Evolutionary conservation across 2,888 invertebrate species (phyloP), one percentile per base, ranked within the genome.

Genomic region (Sinhomidia bicolor): DNA sequence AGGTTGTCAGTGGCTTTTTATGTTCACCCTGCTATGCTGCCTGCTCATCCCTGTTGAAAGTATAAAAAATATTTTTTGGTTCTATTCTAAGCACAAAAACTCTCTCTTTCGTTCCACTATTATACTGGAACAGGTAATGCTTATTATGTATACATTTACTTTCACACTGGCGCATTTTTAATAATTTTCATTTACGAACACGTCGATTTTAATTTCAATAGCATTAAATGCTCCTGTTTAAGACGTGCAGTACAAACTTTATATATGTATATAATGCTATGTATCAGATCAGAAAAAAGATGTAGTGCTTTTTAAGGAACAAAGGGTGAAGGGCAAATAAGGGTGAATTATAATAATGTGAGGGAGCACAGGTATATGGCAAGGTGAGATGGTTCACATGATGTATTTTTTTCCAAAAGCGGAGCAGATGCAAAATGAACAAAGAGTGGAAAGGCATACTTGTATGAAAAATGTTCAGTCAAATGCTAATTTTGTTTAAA

Each of bases 1-100:
- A 86, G 86, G 86, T 86, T 86, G 86, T 86, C 86, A 81, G 51
- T 65, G 74, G 51, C 65, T 60, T 85, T 85, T 68, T 54, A 5
- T 76, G 32, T 74, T 51, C 41, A 84, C 29, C 26, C n/a, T n/a
- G n/a, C n/a, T n/a, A n/a, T n/a, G n/a, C 51, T 29, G 7, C 29
- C 65, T 32, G 47, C 47, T 47, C 47, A 10, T 60, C 20, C 1
- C 6, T n/a, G n/a, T 7, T 23, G 6, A 60, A 20, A 60, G 20
- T 17, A n/a, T n/a, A n/a, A 6, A 26, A 26, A 60, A 26, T 60
- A 60, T 10, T 4, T 5, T 10, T 14, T 14, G 54, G 14, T 6
- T 14, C 14, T 54, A 54, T 17, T 54, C 14, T 54, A 17, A 54
- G 17, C 9, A 62, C 10, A 5, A 9, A 3, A 54, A 54, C 79